Evolutionary conservation across 2,113 vertebrate species (phyloP).

Genomic region (Physeter macrocephalus): DNA sequence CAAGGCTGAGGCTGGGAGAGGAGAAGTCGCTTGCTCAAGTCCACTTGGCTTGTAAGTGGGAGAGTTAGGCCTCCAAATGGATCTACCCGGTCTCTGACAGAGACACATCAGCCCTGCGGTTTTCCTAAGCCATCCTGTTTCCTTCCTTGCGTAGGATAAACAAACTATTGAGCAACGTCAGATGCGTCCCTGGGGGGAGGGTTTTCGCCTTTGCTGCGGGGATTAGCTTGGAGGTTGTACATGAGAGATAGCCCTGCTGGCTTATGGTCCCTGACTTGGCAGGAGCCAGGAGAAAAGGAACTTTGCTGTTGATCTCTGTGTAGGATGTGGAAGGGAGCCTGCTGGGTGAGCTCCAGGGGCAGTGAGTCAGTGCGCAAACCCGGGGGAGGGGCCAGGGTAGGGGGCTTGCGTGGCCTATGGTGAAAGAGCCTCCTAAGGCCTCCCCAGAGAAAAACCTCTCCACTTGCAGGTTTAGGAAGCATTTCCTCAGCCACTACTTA

Average conservation of each 20-base stretch:
- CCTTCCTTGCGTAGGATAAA: not conserved
- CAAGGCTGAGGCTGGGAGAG: not conserved
- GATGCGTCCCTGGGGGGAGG: not conserved
- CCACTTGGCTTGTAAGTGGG: not conserved
- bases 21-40: not conserved
- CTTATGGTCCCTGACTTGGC: not conserved
- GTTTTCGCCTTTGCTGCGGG: not conserved
- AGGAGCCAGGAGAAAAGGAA: not conserved
- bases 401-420: rapidly evolving
- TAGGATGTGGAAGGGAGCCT: not conserved
- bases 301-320: rapidly evolving
- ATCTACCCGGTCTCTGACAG: not conserved
- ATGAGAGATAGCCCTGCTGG: not conserved
- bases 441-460: not conserved
- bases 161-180: not conserved
- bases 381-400: rapidly evolving
- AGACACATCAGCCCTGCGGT: not conserved
- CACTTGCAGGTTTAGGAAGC: not conserved
- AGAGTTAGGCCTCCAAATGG: not conserved
- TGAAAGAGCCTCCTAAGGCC: not conserved
- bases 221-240: not conserved
- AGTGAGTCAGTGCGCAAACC: rapidly evolving
- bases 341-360: rapidly evolving
- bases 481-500: not conserved
- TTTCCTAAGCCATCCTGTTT: not conserved